Conservation (phyloP, 2,888 invertebrate species). For the Cremastobaeus sp. region DNA sequence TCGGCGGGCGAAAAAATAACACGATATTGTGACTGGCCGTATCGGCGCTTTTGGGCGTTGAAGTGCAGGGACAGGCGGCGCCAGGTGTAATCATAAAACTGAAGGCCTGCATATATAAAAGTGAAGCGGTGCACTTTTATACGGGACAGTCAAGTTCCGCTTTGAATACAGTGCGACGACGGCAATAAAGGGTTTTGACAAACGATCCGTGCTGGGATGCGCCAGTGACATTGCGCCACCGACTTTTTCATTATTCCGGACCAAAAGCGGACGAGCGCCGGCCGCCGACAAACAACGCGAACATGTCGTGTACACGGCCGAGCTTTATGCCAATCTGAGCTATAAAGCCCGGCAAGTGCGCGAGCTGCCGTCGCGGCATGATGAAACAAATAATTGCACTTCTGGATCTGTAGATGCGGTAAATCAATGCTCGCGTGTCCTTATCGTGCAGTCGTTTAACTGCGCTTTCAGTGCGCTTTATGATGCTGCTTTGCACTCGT, state of each 20-base stretch:
- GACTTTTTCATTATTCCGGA: constrained; percentile 68
- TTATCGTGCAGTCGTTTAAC: constrained; percentile 7
- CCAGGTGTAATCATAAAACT: constrained; percentile 62
- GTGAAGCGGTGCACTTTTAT: constrained; percentile 63
- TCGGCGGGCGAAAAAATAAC: constrained; percentile 17
- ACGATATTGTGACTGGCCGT: constrained; percentile 57
- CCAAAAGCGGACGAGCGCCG: constrained; percentile 70
- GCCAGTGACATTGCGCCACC: constrained; percentile 58
- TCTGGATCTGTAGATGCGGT: not conserved
- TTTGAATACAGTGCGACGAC: constrained; percentile 73
- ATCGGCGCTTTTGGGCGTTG: constrained; percentile 56
- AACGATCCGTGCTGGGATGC: constrained; percentile 68
- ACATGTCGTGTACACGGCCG: constrained; percentile 65
- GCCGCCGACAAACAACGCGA: constrained; percentile 64
- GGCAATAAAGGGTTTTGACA: constrained; percentile 77
- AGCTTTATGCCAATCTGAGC: constrained; percentile 52
- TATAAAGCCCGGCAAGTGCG: constrained; percentile 49
- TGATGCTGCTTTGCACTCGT: constrained; percentile 18
- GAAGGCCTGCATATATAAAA: constrained; percentile 62
- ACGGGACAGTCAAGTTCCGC: constrained; percentile 65
- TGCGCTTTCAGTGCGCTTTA: constrained; percentile 24
- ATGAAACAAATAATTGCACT: constrained; percentile 44
- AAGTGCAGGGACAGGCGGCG: constrained; percentile 58
- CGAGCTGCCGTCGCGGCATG: constrained; percentile 44
- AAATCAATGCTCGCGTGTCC: constrained; percentile 46